Evolutionary conservation across 2,797 vertebrate species (phyloP), one percentile per base, ranked within the genome.

Genomic region (Cheirogaleus major): DNA sequence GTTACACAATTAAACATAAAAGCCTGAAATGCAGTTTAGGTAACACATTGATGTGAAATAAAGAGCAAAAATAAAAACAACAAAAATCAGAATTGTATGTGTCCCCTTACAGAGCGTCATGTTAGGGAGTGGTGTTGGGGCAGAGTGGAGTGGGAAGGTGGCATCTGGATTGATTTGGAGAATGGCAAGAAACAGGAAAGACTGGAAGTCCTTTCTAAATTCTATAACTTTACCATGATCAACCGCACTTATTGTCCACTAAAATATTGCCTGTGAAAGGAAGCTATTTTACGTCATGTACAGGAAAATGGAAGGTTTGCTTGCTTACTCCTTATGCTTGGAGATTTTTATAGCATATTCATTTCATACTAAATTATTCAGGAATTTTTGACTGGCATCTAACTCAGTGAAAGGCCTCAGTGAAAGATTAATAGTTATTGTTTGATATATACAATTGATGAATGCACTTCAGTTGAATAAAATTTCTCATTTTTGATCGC

Each of bases 401-500:
- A 52, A 73, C 32, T 92, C 57, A 59, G 48, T 17, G 52, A 93
- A 85, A 81, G 32, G 20, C 41, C 55, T 78, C 22, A 30, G 4
- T 82, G 30, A 76, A 85, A 81, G 35, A 43, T 41, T 17, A 92
- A 72, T 59, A 43, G 27, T 88, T 95, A 65, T 38, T 79, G 50
- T 52, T 86, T 93, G 82, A 63, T 89, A 55, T n/a, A 69, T 89
- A 65, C 83, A 82, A 48, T 75, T 61, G 88, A 91, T 65, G 30
- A 43, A 57, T 79, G 43, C 30, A 41, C 32, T 89, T 73, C 25
- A 59, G 57, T 72, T 91, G 91, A 86, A 72, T 82, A 61, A 69
- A 72, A 59, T 63, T 86, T 67, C 61, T 87, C 55, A 79, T 73
- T 92, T 95, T 79, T 96, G 57, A 76, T 90, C 50, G 57, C 11